Conservation (phyloP, 1,140 invertebrate species). For the Papilio aristodemus region DNA sequence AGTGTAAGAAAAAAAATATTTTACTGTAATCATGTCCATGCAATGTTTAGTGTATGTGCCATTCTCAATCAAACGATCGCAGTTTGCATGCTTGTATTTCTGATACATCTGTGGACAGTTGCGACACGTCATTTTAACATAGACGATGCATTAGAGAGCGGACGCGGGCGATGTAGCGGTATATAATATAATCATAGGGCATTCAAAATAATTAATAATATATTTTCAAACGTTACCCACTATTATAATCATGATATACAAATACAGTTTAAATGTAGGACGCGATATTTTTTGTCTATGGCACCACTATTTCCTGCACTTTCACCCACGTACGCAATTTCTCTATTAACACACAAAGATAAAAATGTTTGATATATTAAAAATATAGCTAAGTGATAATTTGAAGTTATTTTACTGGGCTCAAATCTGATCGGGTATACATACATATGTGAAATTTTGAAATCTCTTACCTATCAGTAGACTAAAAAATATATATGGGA, state of each 20-base stretch:
- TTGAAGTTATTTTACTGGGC: too few species aligned
- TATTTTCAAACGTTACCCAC: neutral
- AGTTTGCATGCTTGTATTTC: slow-evolving; percentile 73
- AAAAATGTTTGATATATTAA: neutral
- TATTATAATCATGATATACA: neutral
- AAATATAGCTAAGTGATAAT: neutral
- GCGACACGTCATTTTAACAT: slow-evolving; percentile 25
- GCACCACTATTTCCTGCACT: slow-evolving; percentile 9
- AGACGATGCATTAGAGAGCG: slow-evolving; percentile 19
- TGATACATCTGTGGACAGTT: slow-evolving; percentile 66
- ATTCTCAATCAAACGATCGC: slow-evolving; percentile 60
- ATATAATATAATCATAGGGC: neutral
- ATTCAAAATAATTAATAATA: neutral
- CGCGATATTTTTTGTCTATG: slow-evolving; percentile 2
- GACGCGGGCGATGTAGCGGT: slow-evolving; percentile 6
- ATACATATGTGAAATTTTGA: too few species aligned
- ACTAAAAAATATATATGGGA: too few species aligned
- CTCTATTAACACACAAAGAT: neutral
- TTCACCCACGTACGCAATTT: slow-evolving; percentile 15
- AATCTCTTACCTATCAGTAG: too few species aligned
- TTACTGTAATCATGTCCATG: slow-evolving; percentile 71
- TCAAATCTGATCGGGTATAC: too few species aligned
- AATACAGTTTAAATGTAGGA: neutral
- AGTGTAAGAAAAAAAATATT: slow-evolving; percentile 36
- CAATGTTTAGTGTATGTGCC: slow-evolving; percentile 65